phyloP scores from a whole-genome alignment of 2,113 vertebrate species.

The Nymphicus hollandicus region DNA sequence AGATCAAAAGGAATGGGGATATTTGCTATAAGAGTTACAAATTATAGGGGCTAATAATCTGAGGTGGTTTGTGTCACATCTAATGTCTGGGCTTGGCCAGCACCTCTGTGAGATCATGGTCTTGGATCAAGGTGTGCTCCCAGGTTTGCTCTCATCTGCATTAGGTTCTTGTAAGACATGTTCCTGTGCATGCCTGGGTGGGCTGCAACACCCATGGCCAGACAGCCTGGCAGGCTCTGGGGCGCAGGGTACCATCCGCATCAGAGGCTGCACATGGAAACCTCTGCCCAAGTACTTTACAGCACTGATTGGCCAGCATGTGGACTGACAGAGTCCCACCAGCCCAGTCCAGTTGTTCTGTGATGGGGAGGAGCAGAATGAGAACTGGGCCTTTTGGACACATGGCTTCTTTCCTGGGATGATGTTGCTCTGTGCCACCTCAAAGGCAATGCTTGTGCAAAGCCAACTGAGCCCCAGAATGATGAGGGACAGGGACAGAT shows the following conservation, averaged over 20 bases:
- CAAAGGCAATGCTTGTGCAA: not conserved
- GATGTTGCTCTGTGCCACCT: not conserved
- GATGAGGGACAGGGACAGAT: not conserved
- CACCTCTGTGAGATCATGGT: not conserved
- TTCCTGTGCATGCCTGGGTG: fast-evolving
- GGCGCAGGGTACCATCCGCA: fast-evolving
- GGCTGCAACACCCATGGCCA: no score
- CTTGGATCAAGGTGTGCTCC: not conserved
- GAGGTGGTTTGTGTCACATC: not conserved
- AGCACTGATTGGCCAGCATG: fast-evolving
- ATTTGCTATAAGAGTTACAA: not conserved
- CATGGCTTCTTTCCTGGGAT: fast-evolving
- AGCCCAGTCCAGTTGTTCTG: not conserved
- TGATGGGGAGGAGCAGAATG: not conserved
- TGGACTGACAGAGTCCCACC: not conserved
- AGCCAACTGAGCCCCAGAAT: not conserved
- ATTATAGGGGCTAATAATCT: not conserved
- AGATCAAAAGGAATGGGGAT: not conserved
- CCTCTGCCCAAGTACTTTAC: fast-evolving
- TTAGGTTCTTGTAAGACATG: not conserved
- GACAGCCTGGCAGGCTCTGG: not conserved
- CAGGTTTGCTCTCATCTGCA: not conserved
- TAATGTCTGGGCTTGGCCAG: not conserved
- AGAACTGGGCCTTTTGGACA: not conserved
- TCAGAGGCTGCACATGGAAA: not conserved